phyloP scores from a whole-genome alignment of 2,888 invertebrate genomes.

The Herminia tarsipennalis region DNA sequence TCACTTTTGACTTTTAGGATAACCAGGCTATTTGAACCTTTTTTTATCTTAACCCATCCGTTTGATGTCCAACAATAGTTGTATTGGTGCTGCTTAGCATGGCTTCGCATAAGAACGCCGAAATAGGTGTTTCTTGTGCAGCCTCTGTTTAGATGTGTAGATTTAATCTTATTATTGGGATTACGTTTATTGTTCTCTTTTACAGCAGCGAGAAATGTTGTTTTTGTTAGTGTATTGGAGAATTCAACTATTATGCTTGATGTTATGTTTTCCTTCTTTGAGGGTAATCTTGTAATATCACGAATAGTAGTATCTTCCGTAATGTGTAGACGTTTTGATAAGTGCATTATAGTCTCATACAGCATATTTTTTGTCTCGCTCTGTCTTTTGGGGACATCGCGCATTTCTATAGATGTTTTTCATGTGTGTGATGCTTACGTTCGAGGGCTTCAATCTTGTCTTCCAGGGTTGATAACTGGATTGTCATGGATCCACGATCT shows the following conservation, averaged over 20 bases:
- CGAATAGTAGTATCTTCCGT: background rate
- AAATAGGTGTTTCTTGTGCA: background rate
- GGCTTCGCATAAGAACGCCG: background rate
- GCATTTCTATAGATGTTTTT: slow-evolving; percentile 2
- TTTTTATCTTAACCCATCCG: background rate
- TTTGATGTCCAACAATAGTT: background rate
- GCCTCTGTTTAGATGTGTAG: background rate
- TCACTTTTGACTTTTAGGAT: background rate
- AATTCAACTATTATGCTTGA: background rate
- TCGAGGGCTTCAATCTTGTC: background rate
- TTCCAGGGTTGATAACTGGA: background rate
- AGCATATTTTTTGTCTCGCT: background rate
- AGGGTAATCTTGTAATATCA: background rate
- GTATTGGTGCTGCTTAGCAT: background rate
- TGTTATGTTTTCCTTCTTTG: background rate
- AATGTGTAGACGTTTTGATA: background rate
- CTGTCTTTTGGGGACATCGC: slow-evolving; percentile 2
- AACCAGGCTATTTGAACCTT: background rate
- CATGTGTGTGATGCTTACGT: background rate
- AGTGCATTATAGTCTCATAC: background rate
- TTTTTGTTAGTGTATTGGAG: background rate
- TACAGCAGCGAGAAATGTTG: background rate
- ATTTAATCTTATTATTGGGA: background rate
- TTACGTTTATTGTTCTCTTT: background rate
- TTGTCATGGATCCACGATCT: background rate